Percentiles rank a stretch among this genome's conserved stretches.
These are phyloP conservation scores for Sphaerophoria taeniata DNA, from an alignment of 2,888 invertebrate genomes.

Conservation along the genomic window DNA sequence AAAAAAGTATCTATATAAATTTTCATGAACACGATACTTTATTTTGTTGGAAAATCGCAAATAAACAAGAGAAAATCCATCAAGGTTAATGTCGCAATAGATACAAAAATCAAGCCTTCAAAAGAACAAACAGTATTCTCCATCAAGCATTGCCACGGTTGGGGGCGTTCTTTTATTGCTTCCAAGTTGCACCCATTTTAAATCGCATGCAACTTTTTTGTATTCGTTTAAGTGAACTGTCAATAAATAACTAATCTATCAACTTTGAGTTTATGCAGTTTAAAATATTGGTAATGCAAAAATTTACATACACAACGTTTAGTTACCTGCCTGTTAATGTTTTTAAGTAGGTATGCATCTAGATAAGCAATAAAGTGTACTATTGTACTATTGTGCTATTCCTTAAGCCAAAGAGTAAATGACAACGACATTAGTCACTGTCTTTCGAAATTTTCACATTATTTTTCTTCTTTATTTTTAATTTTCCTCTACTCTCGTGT, in stretches of 20 bases:
- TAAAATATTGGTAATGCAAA: background rate
- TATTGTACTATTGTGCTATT: background rate
- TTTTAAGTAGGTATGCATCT: background rate
- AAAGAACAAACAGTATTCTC: background rate
- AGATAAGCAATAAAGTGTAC: conserved; percentile 17
- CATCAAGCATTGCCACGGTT: background rate
- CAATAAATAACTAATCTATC: conserved; percentile 47
- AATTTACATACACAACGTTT: conserved; percentile 55
- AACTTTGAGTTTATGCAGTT: background rate
- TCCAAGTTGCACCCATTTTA: conserved; percentile 50
- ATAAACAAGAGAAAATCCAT: conserved; percentile 34
- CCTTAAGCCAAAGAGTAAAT: conserved; percentile 26
- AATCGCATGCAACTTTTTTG: conserved; percentile 2
- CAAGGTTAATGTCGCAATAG: conserved; percentile 67
- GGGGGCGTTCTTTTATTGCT: conserved; percentile 32
- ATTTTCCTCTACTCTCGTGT: background rate
- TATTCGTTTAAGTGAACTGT: conserved; percentile 28
- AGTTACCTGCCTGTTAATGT: conserved; percentile 41
- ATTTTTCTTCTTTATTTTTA: background rate
- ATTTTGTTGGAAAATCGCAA: conserved; percentile 7
- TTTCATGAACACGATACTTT: conserved; percentile 43
- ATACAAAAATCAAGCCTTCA: background rate
- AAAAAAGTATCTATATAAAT: background rate
- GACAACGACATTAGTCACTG: conserved; percentile 57
- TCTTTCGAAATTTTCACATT: conserved; percentile 30